Conservation (phyloP, 2,888 invertebrate species). For the Rhamphomyia laevipes region DNA sequence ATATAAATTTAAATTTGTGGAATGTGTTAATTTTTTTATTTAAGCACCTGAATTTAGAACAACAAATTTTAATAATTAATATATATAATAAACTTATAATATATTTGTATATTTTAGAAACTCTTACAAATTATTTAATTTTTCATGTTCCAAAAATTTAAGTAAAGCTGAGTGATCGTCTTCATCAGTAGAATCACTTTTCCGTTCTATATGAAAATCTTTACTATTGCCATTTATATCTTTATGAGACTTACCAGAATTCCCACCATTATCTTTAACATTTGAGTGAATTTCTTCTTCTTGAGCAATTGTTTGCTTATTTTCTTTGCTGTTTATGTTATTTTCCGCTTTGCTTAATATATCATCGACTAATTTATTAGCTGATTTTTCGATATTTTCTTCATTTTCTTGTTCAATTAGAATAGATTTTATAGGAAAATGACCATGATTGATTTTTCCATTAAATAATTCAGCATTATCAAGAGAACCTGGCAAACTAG, state of each 20-base stretch:
- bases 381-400: not conserved
- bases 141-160: conserved; percentile 1
- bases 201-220: no score
- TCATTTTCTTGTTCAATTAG: not conserved
- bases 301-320: not conserved
- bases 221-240: no score
- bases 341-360: not conserved
- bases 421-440: not conserved
- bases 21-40: no score
- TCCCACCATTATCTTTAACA: no score
- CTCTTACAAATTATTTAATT: not conserved
- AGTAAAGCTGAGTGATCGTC: not conserved
- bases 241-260: no score
- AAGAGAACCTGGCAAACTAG: conserved; percentile 9
- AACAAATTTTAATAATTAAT: no score
- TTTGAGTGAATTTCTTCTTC: not conserved
- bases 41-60: no score
- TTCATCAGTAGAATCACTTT: not conserved
- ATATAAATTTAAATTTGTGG: no score
- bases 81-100: no score
- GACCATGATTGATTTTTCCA: not conserved
- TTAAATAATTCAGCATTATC: not conserved
- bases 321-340: not conserved
- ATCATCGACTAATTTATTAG: not conserved
- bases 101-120: no score